Percentiles rank a stretch among this genome's conserved stretches.
These are phyloP conservation scores for Grammomys surdaster DNA, from an alignment of 2,113 vertebrate genomes.

Conservation along the genomic window DNA sequence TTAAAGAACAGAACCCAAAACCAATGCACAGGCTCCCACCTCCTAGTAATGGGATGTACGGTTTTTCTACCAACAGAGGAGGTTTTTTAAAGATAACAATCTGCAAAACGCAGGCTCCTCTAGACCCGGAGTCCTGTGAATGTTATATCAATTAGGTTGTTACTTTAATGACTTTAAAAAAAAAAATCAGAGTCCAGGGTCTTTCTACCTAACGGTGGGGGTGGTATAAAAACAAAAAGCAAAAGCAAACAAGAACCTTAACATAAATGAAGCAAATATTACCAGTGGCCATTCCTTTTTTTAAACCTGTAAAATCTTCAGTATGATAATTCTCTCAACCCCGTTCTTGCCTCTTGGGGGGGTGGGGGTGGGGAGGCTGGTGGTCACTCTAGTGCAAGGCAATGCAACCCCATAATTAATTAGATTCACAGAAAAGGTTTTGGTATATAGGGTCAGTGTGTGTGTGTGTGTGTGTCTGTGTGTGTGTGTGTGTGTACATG, in stretches of 20 bases:
- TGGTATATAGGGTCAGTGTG: background rate
- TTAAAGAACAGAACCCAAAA: background rate
- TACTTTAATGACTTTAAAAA: slow-evolving; percentile 43
- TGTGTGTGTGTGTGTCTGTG: background rate
- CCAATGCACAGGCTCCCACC: background rate
- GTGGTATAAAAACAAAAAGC: slow-evolving; percentile 56
- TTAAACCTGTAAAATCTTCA: slow-evolving; percentile 51
- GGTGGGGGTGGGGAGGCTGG: background rate
- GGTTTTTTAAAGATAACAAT: background rate
- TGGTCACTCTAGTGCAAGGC: background rate
- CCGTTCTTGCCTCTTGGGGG: no score
- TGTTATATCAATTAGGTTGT: background rate
- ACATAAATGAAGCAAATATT: slow-evolving; percentile 63
- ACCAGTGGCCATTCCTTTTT: background rate
- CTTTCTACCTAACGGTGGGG: background rate
- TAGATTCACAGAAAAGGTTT: slow-evolving; percentile 75
- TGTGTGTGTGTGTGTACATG: background rate
- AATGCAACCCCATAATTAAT: slow-evolving; percentile 81
- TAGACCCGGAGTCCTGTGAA: background rate
- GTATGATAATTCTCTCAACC: slow-evolving; percentile 52
- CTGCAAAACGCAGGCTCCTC: background rate
- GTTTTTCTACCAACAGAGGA: background rate
- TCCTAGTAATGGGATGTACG: background rate
- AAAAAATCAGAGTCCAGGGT: background rate
- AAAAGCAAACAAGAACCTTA: background rate